phyloP scores from a whole-genome alignment of 2,888 invertebrate genomes.

The Petrolisthes cinctipes region DNA sequence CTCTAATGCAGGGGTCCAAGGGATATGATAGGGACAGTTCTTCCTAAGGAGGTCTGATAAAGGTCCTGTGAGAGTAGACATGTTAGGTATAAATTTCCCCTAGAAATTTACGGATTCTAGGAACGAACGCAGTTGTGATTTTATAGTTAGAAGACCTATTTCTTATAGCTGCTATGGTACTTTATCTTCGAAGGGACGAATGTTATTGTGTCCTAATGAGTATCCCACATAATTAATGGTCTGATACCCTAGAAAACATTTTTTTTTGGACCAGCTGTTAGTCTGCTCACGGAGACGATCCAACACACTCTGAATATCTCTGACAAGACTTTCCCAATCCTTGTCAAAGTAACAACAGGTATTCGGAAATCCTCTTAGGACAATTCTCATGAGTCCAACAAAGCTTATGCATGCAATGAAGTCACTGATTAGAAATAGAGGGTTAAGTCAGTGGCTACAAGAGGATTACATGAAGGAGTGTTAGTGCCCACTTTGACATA shows the following conservation, averaged over 20 bases:
- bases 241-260: slow-evolving; percentile 12
- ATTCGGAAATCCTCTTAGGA: no score
- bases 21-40: neutral
- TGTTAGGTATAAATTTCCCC: slow-evolving; percentile 12
- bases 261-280: slow-evolving; percentile 25
- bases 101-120: neutral
- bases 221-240: slow-evolving; percentile 12
- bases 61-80: neutral
- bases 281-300: slow-evolving; percentile 9
- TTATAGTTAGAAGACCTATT: neutral
- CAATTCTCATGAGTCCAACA: slow-evolving; percentile 19
- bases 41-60: neutral
- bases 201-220: neutral
- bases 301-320: neutral
- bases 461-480: no score
- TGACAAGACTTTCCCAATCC: no score
- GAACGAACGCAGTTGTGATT: slow-evolving; percentile 13
- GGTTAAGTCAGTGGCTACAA: no score
- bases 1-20: neutral
- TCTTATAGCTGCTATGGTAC: no score
- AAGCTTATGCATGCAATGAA: neutral
- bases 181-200: slow-evolving; percentile 1
- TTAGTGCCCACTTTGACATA: no score
- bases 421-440: no score
- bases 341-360: no score